A percentile compares a stretch with the other conserved stretches of the same genome.
phyloP scores from a whole-genome alignment of 2,797 vertebrate genomes.

The Sebastes iracundus region DNA sequence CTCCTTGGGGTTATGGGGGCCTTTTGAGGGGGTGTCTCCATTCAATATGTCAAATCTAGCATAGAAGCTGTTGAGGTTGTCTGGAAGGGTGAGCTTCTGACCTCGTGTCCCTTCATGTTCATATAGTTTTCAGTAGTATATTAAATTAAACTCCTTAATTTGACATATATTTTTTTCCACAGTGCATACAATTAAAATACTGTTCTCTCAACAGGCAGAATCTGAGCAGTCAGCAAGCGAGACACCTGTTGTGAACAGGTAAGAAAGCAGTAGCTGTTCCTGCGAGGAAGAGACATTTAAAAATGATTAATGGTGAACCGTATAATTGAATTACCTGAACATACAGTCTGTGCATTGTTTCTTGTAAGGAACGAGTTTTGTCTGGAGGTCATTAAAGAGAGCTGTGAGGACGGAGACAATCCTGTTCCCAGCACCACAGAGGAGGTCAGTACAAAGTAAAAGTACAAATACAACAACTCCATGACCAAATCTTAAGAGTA shows the following conservation, averaged over 20 bases:
- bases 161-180: not conserved
- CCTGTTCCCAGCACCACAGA: not conserved
- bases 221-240: not conserved
- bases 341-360: not conserved
- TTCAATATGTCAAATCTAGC: too few relatives aligned
- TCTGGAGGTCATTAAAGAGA: not conserved
- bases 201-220: slow-evolving; percentile 35
- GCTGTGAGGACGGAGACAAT: not conserved
- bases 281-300: not conserved
- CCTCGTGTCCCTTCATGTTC: not conserved
- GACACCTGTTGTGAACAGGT: slow-evolving; percentile 23
- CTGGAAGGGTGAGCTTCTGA: too few relatives aligned
- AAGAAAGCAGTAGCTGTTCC: not conserved
- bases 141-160: not conserved
- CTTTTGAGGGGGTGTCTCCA: too few relatives aligned
- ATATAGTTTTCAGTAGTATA: not conserved
- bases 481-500: not conserved
- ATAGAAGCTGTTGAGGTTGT: too few relatives aligned
- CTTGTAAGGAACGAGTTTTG: slow-evolving; percentile 31
- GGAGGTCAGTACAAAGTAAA: slow-evolving; percentile 26
- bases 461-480: not conserved
- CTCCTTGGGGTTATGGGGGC: too few relatives aligned
- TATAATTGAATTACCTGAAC: not conserved
- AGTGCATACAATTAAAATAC: not conserved
- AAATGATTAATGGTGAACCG: not conserved